phyloP scores from a whole-genome alignment of 2,113 vertebrate species.

The Corvus moneduloides region DNA sequence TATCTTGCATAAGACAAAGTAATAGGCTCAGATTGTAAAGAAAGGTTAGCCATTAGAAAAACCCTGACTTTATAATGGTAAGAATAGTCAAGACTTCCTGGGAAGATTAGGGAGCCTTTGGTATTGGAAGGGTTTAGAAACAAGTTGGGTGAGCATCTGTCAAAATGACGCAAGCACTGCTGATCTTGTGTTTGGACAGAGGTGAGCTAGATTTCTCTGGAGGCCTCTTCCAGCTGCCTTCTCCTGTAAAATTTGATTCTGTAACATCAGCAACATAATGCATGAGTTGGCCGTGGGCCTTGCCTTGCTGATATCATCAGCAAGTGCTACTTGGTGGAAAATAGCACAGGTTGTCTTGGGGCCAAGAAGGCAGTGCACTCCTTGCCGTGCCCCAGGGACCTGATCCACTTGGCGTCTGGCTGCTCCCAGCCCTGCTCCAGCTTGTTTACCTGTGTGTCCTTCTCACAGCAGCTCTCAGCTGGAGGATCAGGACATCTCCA shows the following conservation, averaged over 20 bases:
- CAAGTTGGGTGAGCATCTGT: conserved; percentile 5
- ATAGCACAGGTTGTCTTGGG: not conserved
- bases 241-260: conserved; percentile 55
- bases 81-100: not conserved
- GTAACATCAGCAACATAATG: conserved; percentile 51
- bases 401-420: not conserved
- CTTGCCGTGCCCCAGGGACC: not conserved
- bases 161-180: conserved; percentile 21
- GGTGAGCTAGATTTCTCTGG: conserved; percentile 37
- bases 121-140: not conserved
- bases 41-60: not conserved
- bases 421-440: not conserved
- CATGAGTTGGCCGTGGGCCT: conserved; percentile 46
- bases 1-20: not conserved
- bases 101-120: not conserved
- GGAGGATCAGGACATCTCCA: not conserved
- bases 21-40: not conserved
- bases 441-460: not conserved
- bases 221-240: conserved; percentile 51
- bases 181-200: conserved; percentile 30
- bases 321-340: conserved; percentile 40
- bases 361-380: not conserved
- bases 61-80: not conserved
- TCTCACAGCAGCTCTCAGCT: not conserved
- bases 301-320: conserved; percentile 32